Evolutionary conservation across 2,888 invertebrate species (phyloP).

Genomic region (Chymomyza amoena): DNA sequence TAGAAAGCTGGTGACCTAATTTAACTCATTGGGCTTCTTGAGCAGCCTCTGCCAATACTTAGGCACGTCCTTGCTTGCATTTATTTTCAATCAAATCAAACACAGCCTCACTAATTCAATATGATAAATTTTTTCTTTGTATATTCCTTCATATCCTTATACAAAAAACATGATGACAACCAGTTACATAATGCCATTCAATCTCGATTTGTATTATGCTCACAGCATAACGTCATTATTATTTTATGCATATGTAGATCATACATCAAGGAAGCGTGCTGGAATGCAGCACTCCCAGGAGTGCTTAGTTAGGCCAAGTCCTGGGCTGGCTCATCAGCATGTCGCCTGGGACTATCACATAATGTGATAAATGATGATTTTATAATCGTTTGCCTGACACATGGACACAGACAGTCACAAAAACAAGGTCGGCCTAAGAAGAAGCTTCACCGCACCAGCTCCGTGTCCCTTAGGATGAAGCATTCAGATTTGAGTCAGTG

Average conservation of each 20-base stretch:
- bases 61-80: too few species aligned
- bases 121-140: too few species aligned
- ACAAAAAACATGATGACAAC: too few species aligned
- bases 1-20: too few species aligned
- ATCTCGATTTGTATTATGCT: not conserved
- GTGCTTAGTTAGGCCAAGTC: constrained; percentile 21
- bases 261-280: not conserved
- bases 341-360: constrained; percentile 53
- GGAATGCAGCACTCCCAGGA: constrained; percentile 11
- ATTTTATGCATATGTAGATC: constrained; percentile 21
- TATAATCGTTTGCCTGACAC: constrained; percentile 62
- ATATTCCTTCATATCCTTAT: too few species aligned
- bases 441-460: not conserved
- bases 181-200: not conserved
- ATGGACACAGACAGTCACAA: not conserved
- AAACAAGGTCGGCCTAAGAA: not conserved
- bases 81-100: too few species aligned
- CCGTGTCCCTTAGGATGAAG: constrained; percentile 2
- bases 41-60: too few species aligned
- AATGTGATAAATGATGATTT: constrained; percentile 75
- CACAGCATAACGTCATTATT: constrained; percentile 30
- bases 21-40: too few species aligned
- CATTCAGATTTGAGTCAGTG: constrained; percentile 25
- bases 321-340: constrained; percentile 37
- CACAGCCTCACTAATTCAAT: too few species aligned